Evolutionary conservation across 1,140 invertebrate genomes (phyloP), one percentile per base, ranked within the genome.

Genomic region (Phymastichus coffea): DNA sequence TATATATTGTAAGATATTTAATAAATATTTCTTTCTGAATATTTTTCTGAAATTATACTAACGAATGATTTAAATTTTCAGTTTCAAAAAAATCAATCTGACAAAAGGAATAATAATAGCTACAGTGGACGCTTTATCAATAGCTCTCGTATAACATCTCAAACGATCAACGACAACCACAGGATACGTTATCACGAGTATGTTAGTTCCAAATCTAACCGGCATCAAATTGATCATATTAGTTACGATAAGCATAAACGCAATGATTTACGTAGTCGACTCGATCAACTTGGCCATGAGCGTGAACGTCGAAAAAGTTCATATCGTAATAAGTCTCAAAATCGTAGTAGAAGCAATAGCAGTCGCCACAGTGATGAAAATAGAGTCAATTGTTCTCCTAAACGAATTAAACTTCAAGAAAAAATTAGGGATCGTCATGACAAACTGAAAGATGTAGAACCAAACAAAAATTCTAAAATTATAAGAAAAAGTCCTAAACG

Each of bases 181-280:
- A n/a, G n/a, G n/a, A n/a, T n/a, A n/a, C n/a, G n/a, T n/a, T n/a
- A n/a, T n/a, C n/a, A n/a, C n/a, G n/a, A n/a, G n/a, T n/a, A n/a
- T n/a, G n/a, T n/a, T n/a, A n/a, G n/a, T n/a, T n/a, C n/a, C n/a
- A n/a, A n/a, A n/a, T n/a, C n/a, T n/a, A n/a, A n/a, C n/a, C n/a
- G n/a, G 28, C 20, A 48, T 49, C 3, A 26, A 38, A 19, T 33
- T 63, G n/a, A 59, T 33, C 40, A 43, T 49, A 37, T 35, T 44
- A 28, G 64, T 38, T 17, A 63, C 51, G 25, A 55, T 40, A 35
- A 15, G 14, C 14, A 43, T 9, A 28, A 25, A 33, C 22, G 33
- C 12, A 30, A 62, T 14, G 17, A 48, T 22, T 23, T 44, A 19
- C 28, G 56, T 19, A 62, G 10, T 43, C 38, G 28, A 52, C 17